Conservation (phyloP, 1,140 invertebrate species). For the Chironomus striatipennis region DNA sequence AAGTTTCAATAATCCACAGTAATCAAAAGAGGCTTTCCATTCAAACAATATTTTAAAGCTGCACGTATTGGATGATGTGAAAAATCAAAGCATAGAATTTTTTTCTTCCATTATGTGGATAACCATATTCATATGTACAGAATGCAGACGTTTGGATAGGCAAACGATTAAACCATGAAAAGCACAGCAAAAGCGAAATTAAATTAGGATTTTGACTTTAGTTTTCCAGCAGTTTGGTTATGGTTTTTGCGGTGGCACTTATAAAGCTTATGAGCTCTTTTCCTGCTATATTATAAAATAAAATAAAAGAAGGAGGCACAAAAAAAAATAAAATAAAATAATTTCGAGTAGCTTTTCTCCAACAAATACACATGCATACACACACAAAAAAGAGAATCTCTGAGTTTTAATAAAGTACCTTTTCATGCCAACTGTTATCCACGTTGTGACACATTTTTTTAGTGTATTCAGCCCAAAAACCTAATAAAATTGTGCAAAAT, state of each 20-base stretch:
- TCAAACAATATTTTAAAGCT: too few species aligned
- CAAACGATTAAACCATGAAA: not conserved
- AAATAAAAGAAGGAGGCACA: not conserved
- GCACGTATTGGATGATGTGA: not conserved
- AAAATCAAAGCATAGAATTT: not conserved
- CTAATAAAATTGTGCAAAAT: not conserved
- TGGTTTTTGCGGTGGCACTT: not conserved
- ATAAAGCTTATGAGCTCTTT: conserved; percentile 7
- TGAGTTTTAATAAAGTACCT: conserved; percentile 9
- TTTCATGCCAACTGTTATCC: not conserved
- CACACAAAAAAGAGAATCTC: not conserved
- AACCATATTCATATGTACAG: too few species aligned
- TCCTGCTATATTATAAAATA: not conserved
- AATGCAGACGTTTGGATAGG: too few species aligned
- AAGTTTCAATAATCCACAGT: too few species aligned
- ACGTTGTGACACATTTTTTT: conserved; percentile 6
- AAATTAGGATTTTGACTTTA: conserved; percentile 1
- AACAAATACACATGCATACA: too few species aligned
- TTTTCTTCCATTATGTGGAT: too few species aligned
- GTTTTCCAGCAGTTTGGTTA: conserved; percentile 9
- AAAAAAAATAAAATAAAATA: too few species aligned
- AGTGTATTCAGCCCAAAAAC: not conserved
- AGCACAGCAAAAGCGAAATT: conserved; percentile 1
- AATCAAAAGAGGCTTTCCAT: too few species aligned
- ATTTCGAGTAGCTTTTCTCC: not conserved